A percentile compares a stretch with the other conserved stretches of the same genome.
Evolutionary conservation across 1,140 invertebrate genomes (phyloP).

Genomic region (Habropoda laboriosa): DNA sequence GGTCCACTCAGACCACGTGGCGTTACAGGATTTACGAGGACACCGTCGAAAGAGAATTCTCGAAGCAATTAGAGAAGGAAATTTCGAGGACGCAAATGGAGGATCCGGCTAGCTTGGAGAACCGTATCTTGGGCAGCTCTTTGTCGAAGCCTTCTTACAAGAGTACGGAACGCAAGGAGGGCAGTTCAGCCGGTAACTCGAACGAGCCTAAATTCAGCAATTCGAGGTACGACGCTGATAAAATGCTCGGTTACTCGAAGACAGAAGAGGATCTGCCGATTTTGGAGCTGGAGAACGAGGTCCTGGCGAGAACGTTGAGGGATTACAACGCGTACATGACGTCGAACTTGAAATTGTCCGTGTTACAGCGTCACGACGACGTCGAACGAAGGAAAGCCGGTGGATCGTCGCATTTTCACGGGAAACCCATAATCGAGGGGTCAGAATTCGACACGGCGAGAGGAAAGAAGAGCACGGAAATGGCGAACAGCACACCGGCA

Average conservation of each 20-base stretch:
- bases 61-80: slow-evolving; percentile 71
- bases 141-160: slow-evolving; percentile 19
- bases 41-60: slow-evolving; percentile 71
- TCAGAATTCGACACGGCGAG: slow-evolving; percentile 12
- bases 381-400: slow-evolving; percentile 4
- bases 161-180: not conserved
- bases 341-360: slow-evolving; percentile 57
- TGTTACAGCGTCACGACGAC: slow-evolving; percentile 25
- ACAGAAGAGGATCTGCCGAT: slow-evolving; percentile 73
- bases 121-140: slow-evolving; percentile 55
- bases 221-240: slow-evolving; percentile 68
- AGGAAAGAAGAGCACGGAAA: slow-evolving; percentile 15
- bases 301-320: slow-evolving; percentile 73
- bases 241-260: slow-evolving; percentile 75
- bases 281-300: slow-evolving; percentile 74
- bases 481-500: not conserved
- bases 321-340: slow-evolving; percentile 76
- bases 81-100: slow-evolving; percentile 62
- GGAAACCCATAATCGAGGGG: slow-evolving; percentile 60
- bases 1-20: slow-evolving; percentile 25
- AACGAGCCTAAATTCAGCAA: slow-evolving; percentile 8
- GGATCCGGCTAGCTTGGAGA: slow-evolving; percentile 46
- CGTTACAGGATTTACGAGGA: slow-evolving; percentile 48
- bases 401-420: slow-evolving; percentile 25
- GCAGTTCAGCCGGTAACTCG: too few relatives aligned